Evolutionary conservation across 53 echinoderm and acorn worm species (phyloP), one percentile per base, ranked within the genome.

Genomic region (Astropecten irregularis): DNA sequence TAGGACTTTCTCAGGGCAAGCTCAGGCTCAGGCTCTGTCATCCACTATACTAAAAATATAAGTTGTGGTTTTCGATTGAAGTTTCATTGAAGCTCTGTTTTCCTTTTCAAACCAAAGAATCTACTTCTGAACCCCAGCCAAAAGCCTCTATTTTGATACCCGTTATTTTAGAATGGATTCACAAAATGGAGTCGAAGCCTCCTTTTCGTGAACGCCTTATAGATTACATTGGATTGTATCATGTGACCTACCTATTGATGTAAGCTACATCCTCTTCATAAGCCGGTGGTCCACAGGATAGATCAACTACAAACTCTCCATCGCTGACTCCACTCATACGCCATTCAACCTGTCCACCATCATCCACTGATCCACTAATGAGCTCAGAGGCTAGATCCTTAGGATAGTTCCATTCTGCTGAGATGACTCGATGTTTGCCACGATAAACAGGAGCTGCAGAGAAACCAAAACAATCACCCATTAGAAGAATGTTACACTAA

Each of bases 371-470:
- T 10, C 62, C 83, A 0, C 50, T 13, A 25, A 89, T 57, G 9
- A 87, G 77, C 59, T 92, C 84, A 3, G 91, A 92, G 10, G 61
- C 91, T 11, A 87, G 73, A 62, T 91, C 92, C 22, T 85, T 87
- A 23, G 93, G 93, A 83, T 96, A 96, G 83, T 85, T 96, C 97
- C 97, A 96, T 10, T 85, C 90, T 16, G 91, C 88, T 18, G 66
- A 83, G 20, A 77, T 59, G 18, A 96, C 97, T 21, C 71, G 85
- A 57, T 96, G 97, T 38, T 83, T 89, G 39, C 85, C 88, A 5
- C 60, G 74, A 71, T 93, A 96, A 31, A 69, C 33, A 10, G 97
- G 97, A 27, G 86, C 86, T 83, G 59, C 42, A 33, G 10, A 47
- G 25, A 47, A 21, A 21, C 8, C 47, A 46, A 46, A 46, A 9